Conservation (phyloP, 2,888 invertebrate species). For the Sepioteuthis lessoniana region DNA sequence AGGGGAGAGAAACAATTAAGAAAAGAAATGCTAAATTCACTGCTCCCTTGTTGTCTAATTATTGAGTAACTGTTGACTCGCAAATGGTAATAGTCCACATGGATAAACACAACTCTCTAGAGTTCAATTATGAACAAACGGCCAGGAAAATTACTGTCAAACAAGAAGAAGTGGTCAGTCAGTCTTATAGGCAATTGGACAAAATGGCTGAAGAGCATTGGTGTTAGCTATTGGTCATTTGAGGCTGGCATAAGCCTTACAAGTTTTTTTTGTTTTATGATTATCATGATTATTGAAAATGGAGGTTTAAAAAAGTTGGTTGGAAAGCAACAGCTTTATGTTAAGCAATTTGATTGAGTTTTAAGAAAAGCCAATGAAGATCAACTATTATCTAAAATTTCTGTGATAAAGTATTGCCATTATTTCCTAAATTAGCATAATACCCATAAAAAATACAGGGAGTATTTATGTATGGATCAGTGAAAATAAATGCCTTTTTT, state of each 20-base stretch:
- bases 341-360: too few species aligned
- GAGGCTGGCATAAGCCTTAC: background rate
- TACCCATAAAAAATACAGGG: too few species aligned
- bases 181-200: background rate
- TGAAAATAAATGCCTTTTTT: too few species aligned
- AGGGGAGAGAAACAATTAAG: background rate
- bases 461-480: too few species aligned
- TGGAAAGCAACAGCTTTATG: too few species aligned
- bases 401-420: too few species aligned
- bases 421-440: too few species aligned
- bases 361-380: too few species aligned
- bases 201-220: background rate
- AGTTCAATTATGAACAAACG: background rate
- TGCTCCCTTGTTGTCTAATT: constrained; percentile 23
- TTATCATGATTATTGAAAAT: too few species aligned
- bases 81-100: constrained; percentile 21
- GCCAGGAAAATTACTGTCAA: constrained; percentile 33
- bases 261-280: too few species aligned
- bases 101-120: background rate
- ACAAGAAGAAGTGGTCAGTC: background rate
- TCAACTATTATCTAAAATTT: too few species aligned
- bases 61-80: background rate
- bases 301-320: too few species aligned
- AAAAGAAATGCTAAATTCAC: constrained; percentile 13
- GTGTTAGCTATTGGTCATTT: background rate